Percentiles rank a stretch among this genome's conserved stretches.
phyloP scores from a whole-genome alignment of 2,113 vertebrate genomes.

The Forbesichthys papilliferus region DNA sequence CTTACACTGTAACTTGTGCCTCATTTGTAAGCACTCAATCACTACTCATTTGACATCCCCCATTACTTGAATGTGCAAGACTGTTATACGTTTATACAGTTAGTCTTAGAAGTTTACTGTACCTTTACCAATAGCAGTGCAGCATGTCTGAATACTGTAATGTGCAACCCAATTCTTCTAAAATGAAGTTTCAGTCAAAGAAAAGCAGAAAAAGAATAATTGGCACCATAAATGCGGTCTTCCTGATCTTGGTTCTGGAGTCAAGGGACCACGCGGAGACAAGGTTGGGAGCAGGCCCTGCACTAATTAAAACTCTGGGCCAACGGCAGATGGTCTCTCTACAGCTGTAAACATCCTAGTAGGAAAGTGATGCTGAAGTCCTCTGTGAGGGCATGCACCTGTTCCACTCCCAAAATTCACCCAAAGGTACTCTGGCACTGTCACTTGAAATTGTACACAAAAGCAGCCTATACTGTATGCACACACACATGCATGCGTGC shows the following conservation, averaged over 20 bases:
- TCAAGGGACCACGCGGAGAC: not conserved
- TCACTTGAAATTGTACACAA: no score
- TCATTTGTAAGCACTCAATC: no score
- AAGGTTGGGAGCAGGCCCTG: not conserved
- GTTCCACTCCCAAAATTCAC: slow-evolving; percentile 58
- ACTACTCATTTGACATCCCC: no score
- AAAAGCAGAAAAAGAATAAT: not conserved
- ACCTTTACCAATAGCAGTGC: no score
- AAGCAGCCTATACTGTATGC: not conserved
- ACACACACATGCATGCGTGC: not conserved
- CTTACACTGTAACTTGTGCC: no score
- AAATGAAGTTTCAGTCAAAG: not conserved
- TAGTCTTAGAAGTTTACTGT: no score
- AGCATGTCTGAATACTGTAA: no score
- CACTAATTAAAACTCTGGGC: slow-evolving; percentile 74
- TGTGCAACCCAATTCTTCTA: no score
- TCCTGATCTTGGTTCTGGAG: not conserved
- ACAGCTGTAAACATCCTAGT: slow-evolving; percentile 66
- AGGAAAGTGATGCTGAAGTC: not conserved
- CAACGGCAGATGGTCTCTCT: slow-evolving; percentile 78
- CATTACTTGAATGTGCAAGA: no score
- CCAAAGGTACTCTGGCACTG: no score
- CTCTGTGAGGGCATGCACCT: slow-evolving; percentile 71
- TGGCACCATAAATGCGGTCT: not conserved
- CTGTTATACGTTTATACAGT: no score